phyloP scores from a whole-genome alignment of 2,797 vertebrate genomes.

The Parotocinclus haroldoi region DNA sequence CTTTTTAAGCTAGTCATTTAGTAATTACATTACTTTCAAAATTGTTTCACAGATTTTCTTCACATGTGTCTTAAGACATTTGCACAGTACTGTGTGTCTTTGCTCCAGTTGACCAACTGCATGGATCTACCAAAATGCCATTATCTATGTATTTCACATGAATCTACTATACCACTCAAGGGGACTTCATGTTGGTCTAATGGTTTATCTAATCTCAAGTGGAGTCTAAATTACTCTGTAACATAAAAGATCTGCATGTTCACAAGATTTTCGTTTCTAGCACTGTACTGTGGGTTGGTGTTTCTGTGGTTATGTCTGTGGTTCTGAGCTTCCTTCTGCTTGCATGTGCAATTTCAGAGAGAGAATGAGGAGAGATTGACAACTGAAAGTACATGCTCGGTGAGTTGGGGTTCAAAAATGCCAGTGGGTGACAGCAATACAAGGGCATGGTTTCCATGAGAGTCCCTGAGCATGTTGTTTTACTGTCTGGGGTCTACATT shows the following conservation, averaged over 20 bases:
- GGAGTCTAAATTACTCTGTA: too few species aligned
- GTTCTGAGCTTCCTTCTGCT: slow-evolving; percentile 38
- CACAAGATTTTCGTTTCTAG: background rate
- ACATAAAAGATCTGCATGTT: slow-evolving; percentile 9
- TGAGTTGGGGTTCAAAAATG: slow-evolving; percentile 46
- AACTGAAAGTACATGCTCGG: slow-evolving; percentile 50
- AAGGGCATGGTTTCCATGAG: slow-evolving; percentile 27
- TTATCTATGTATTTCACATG: background rate
- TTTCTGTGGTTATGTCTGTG: slow-evolving; percentile 23
- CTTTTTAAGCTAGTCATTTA: too few species aligned
- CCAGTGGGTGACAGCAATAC: slow-evolving; percentile 30
- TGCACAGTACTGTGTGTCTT: background rate
- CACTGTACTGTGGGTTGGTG: slow-evolving; percentile 18
- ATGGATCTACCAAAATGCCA: slow-evolving; percentile 7
- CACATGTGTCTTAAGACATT: too few species aligned
- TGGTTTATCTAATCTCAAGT: too few species aligned
- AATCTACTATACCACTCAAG: too few species aligned
- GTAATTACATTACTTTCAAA: too few species aligned
- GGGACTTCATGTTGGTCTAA: too few species aligned
- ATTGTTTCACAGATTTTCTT: too few species aligned
- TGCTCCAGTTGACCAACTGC: slow-evolving; percentile 2
- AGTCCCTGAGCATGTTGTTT: slow-evolving; percentile 24
- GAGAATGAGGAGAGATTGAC: slow-evolving; percentile 51
- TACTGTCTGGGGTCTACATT: slow-evolving; percentile 19
- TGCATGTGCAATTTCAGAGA: slow-evolving; percentile 56